phyloP scores from a whole-genome alignment of 2,888 invertebrate genomes.

The Napeogenes sylphis region DNA sequence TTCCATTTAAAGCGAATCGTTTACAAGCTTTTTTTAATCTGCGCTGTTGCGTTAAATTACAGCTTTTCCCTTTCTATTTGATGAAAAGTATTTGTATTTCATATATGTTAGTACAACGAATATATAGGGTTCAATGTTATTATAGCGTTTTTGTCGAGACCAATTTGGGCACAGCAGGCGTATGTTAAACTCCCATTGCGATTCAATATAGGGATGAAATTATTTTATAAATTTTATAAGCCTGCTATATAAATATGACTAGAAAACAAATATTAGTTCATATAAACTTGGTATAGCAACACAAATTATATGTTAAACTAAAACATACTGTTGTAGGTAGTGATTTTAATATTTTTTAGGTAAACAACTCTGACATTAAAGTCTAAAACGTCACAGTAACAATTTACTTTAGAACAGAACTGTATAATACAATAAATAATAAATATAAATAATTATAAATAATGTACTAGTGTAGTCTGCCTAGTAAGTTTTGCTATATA shows the following conservation, averaged over 20 bases:
- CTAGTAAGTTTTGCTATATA: no score
- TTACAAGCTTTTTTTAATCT: background rate
- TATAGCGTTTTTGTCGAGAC: background rate
- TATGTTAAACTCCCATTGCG: conserved; percentile 2
- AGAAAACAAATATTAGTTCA: background rate
- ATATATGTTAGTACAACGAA: background rate
- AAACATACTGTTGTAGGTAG: no score
- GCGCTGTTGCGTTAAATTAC: background rate
- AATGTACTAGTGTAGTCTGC: no score
- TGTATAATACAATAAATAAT: no score
- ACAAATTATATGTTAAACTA: no score
- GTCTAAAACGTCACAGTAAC: no score
- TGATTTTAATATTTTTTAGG: no score
- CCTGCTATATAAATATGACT: background rate
- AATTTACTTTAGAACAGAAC: no score
- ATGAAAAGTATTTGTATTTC: background rate
- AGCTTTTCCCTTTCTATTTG: background rate
- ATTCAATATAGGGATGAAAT: background rate
- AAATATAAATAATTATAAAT: no score
- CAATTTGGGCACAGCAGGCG: conserved; percentile 2
- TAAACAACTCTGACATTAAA: no score
- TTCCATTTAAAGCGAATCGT: background rate
- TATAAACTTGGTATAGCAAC: background rate
- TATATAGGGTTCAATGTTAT: background rate
- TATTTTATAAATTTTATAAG: background rate